Conservation (phyloP, 2,888 invertebrate genomes). For the Cosmia pyralina region DNA sequence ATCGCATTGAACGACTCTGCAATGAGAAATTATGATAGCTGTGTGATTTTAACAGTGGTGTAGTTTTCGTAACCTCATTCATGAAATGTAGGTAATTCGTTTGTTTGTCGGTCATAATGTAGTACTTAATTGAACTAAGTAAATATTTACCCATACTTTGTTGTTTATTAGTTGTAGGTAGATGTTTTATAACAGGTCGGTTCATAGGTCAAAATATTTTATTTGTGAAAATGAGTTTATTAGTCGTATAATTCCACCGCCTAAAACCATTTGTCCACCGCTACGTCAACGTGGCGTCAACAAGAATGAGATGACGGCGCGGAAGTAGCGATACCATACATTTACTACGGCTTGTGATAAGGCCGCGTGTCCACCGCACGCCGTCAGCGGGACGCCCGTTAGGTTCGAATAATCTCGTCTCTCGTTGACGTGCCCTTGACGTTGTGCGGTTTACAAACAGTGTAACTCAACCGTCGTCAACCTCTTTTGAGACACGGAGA, state of each 20-base stretch:
- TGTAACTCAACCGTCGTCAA: neutral
- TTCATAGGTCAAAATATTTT: neutral
- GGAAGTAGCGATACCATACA: too few relatives aligned
- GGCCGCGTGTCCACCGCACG: too few relatives aligned
- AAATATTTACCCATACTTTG: neutral
- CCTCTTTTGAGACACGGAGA: neutral
- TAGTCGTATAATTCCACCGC: neutral
- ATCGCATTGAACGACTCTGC: constrained; percentile 52
- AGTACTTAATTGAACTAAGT: too few relatives aligned
- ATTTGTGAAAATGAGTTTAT: neutral
- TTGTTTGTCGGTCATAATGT: neutral
- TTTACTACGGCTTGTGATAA: too few relatives aligned
- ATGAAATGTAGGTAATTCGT: neutral
- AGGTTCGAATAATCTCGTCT: too few relatives aligned
- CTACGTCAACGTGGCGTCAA: too few relatives aligned
- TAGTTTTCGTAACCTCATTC: constrained; percentile 12
- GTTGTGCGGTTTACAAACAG: too few relatives aligned
- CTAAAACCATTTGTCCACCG: too few relatives aligned
- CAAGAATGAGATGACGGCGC: too few relatives aligned
- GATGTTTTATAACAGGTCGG: neutral
- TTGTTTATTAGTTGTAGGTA: too few relatives aligned
- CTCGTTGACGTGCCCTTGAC: too few relatives aligned
- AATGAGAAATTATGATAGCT: constrained; percentile 10
- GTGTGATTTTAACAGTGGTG: constrained; percentile 7
- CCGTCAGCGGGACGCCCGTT: too few relatives aligned